Percentiles rank a stretch among this genome's conserved stretches.
Conservation (phyloP, 2,113 vertebrate species). For the Paradisaea rubra region DNA sequence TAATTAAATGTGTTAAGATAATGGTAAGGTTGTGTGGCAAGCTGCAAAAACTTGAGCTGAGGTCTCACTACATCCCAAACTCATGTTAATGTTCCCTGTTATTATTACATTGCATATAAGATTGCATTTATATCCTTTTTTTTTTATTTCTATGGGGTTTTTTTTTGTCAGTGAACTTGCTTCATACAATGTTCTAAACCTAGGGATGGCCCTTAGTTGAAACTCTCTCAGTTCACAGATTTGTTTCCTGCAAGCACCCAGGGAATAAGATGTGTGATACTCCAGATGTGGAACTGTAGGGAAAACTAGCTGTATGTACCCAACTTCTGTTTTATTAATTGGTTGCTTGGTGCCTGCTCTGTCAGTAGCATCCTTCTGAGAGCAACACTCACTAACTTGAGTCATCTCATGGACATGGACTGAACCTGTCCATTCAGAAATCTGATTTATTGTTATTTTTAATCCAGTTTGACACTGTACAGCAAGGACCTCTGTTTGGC, state of each 20-base stretch:
- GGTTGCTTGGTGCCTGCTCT: not conserved
- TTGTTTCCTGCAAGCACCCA: not conserved
- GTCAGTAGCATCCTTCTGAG: not conserved
- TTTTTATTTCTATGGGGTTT: not conserved
- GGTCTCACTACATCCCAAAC: not conserved
- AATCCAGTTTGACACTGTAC: not conserved
- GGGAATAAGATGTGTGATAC: not conserved
- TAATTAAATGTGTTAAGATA: conserved; percentile 57
- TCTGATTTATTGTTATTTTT: not conserved
- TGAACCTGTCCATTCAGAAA: not conserved
- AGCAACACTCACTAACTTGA: not conserved
- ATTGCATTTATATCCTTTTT: not conserved
- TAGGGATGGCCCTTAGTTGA: not conserved
- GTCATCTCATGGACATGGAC: not conserved
- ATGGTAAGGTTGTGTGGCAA: conserved; percentile 13
- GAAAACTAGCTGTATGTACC: not conserved
- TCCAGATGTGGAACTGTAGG: not conserved
- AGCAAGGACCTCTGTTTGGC: not conserved
- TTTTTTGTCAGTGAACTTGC: not conserved
- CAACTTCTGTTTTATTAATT: not conserved
- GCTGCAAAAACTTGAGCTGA: not conserved
- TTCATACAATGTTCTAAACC: not conserved
- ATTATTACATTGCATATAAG: not conserved
- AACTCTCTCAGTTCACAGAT: not conserved
- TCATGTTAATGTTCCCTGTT: not conserved